A percentile compares a stretch with the other conserved stretches of the same genome.
phyloP scores from a whole-genome alignment of 2,113 vertebrate genomes.

The Connochaetes taurinus region DNA sequence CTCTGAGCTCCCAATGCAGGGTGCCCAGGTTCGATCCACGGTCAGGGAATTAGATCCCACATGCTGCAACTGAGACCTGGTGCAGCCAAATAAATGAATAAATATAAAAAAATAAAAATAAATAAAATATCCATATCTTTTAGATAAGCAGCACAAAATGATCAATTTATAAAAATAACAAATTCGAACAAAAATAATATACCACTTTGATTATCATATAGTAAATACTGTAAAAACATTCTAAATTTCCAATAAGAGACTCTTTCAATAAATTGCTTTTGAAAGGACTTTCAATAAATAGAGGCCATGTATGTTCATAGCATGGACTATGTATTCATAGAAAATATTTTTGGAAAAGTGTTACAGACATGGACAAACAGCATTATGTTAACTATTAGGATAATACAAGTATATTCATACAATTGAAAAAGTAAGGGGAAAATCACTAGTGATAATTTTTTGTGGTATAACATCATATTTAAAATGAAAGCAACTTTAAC shows the following conservation, averaged over 20 bases:
- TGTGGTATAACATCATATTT: not conserved
- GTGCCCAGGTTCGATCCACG: accelerated
- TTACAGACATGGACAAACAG: not conserved
- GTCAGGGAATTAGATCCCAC: not conserved
- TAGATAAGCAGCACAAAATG: not conserved
- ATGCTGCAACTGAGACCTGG: not conserved
- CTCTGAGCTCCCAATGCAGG: not conserved
- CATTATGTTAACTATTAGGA: not conserved
- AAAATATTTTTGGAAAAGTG: not conserved
- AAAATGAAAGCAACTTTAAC: not conserved
- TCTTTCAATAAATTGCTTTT: not conserved
- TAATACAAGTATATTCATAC: not conserved
- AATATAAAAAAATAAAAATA: not conserved
- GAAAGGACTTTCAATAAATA: not conserved
- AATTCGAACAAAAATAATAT: not conserved
- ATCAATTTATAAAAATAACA: not conserved
- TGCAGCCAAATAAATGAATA: not conserved
- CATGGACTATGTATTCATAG: not conserved
- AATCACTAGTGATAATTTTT: not conserved
- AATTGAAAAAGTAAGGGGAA: not conserved
- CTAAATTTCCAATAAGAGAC: not conserved
- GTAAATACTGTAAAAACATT: not conserved
- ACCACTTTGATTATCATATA: not conserved
- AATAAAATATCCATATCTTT: not conserved
- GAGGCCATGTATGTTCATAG: not conserved